Evolutionary conservation across 2,888 invertebrate genomes (phyloP).

Genomic region (Polymixis flavicincta): DNA sequence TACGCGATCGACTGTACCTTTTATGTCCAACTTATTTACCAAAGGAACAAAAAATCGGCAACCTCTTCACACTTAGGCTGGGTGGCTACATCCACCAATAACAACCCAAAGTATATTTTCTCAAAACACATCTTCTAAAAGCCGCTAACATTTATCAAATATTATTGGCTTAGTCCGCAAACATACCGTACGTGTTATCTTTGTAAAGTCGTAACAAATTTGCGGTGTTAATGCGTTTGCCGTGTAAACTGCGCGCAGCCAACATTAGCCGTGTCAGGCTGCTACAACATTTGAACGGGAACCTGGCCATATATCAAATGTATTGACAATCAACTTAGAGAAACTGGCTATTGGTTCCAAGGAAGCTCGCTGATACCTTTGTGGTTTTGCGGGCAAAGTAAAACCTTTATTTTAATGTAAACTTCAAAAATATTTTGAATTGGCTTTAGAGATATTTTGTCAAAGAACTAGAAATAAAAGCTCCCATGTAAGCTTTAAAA

Average conservation of each 20-base stretch:
- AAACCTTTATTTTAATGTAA: constrained; percentile 1
- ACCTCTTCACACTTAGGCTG: not conserved
- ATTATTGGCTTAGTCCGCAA: constrained; percentile 69
- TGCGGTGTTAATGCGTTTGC: constrained; percentile 75
- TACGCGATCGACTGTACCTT: not conserved
- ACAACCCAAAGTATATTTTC: constrained; percentile 55
- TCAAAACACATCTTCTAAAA: constrained; percentile 58
- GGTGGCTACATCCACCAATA: constrained; percentile 16
- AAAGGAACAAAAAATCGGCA: not conserved
- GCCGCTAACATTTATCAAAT: constrained; percentile 68
- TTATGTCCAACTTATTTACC: not conserved
- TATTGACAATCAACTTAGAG: constrained; percentile 64
- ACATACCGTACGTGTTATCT: constrained; percentile 68
- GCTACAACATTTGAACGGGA: constrained; percentile 68
- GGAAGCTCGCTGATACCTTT: constrained; percentile 30
- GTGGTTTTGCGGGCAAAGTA: not conserved
- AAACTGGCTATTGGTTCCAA: constrained; percentile 42
- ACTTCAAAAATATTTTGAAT: not conserved
- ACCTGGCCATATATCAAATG: constrained; percentile 71
- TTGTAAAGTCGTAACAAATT: constrained; percentile 71
- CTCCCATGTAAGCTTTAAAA: not conserved
- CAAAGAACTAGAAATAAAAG: not conserved
- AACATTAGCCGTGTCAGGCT: constrained; percentile 67
- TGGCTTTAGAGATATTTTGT: not conserved
- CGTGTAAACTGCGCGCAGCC: constrained; percentile 70